A percentile compares a stretch with the other conserved stretches of the same genome.
These are phyloP conservation scores for Ramphastos sulfuratus DNA, from an alignment of 2,113 vertebrate genomes.

Conservation along the genomic window DNA sequence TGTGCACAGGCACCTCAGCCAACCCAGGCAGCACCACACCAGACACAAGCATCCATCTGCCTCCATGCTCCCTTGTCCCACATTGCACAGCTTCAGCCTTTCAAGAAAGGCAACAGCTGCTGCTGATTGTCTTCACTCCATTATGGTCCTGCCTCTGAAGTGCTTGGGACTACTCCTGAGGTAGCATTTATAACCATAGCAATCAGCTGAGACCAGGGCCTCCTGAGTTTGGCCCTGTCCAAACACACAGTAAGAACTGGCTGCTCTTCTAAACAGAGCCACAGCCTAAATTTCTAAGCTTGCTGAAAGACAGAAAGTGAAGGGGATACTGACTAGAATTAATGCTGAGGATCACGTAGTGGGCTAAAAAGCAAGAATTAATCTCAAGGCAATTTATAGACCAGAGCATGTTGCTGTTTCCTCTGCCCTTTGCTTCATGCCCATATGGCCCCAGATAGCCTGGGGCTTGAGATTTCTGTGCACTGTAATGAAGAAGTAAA, in stretches of 20 bases:
- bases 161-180: background rate
- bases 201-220: background rate
- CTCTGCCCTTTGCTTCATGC: background rate
- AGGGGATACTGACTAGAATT: background rate
- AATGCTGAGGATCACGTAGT: background rate
- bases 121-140: background rate
- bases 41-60: background rate
- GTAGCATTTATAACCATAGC: background rate
- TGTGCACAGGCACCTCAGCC: background rate
- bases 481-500: background rate
- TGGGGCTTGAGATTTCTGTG: background rate
- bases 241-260: background rate
- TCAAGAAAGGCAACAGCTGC: background rate
- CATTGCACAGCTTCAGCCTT: background rate
- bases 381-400: background rate
- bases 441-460: background rate
- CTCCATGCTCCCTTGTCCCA: background rate
- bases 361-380: background rate
- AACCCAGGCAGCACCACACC: background rate
- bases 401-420: background rate
- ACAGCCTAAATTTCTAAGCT: background rate
- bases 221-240: background rate
- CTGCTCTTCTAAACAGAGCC: background rate
- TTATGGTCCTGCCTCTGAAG: background rate
- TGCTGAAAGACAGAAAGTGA: background rate